These are phyloP conservation scores for Oreochromis grahami DNA, from an alignment of 2,797 vertebrate genomes.

Conservation along the genomic window DNA sequence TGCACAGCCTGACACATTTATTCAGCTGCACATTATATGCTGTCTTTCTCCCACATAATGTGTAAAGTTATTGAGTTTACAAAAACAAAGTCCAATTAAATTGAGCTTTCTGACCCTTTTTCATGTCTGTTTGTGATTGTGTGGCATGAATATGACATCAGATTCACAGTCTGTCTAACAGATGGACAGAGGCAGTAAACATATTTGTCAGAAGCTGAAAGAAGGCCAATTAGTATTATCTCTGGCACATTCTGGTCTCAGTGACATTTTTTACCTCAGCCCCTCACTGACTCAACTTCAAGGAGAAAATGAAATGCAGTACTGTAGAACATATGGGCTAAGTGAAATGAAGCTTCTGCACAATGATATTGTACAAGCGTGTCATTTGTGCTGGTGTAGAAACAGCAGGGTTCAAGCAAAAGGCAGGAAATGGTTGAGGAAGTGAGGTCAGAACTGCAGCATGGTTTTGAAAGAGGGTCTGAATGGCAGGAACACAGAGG, in stretches of 20 bases:
- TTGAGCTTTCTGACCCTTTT: background rate
- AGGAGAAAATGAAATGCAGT: background rate
- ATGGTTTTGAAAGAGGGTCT: conserved; percentile 40
- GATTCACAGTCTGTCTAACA: background rate
- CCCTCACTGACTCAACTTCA: background rate
- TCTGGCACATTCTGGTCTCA: background rate
- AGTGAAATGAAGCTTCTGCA: background rate
- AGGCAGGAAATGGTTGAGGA: conserved; percentile 54
- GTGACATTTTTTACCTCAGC: background rate
- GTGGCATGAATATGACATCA: background rate
- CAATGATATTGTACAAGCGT: background rate
- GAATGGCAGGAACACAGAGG: conserved; percentile 56
- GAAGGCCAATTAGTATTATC: background rate
- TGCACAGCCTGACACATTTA: fast-evolving
- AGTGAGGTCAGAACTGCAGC: conserved; percentile 54
- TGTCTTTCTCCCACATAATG: background rate
- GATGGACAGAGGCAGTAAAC: background rate
- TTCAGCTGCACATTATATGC: background rate
- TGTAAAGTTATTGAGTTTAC: background rate
- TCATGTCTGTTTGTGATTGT: background rate
- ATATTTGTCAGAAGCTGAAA: background rate
- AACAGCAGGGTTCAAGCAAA: conserved; percentile 17
- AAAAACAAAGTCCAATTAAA: background rate
- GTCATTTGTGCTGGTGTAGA: conserved; percentile 1
- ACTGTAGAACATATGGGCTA: background rate